phyloP scores from a whole-genome alignment of 2,113 vertebrate species.

The Picathartes gymnocephalus region DNA sequence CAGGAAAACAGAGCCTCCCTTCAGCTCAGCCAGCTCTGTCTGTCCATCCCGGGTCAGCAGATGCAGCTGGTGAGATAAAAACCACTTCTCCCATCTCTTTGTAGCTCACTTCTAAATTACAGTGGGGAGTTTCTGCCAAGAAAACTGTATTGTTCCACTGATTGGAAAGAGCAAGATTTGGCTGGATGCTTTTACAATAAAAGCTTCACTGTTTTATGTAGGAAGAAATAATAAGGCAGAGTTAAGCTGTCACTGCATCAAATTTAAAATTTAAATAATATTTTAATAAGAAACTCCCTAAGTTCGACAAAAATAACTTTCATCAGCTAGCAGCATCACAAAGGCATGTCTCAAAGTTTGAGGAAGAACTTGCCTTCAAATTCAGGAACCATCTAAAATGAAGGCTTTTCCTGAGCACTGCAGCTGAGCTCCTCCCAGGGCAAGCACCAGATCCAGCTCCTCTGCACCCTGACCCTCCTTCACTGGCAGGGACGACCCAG shows the following conservation, averaged over 20 bases:
- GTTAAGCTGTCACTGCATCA: background rate
- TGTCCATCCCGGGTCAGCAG: background rate
- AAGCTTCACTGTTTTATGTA: background rate
- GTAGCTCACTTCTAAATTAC: background rate
- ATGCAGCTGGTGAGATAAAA: background rate
- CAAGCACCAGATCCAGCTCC: background rate
- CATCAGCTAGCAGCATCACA: conserved; percentile 8
- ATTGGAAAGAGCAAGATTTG: background rate
- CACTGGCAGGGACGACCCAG: background rate
- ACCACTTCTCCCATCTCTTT: background rate
- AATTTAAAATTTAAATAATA: conserved; percentile 29
- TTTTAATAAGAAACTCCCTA: conserved; percentile 40
- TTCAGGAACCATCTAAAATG: background rate
- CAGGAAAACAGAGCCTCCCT: background rate
- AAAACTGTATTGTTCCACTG: background rate
- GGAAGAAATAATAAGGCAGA: background rate
- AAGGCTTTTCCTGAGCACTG: background rate
- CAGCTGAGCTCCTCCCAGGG: background rate
- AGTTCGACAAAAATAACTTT: background rate
- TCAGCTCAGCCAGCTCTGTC: background rate
- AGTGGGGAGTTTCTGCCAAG: background rate
- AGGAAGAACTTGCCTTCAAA: background rate
- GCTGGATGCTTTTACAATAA: background rate
- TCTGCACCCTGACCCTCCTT: background rate
- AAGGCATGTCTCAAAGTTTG: background rate